These are phyloP conservation scores for Celastrina argiolus DNA, from an alignment of 2,888 invertebrate species.

Conservation along the genomic window DNA sequence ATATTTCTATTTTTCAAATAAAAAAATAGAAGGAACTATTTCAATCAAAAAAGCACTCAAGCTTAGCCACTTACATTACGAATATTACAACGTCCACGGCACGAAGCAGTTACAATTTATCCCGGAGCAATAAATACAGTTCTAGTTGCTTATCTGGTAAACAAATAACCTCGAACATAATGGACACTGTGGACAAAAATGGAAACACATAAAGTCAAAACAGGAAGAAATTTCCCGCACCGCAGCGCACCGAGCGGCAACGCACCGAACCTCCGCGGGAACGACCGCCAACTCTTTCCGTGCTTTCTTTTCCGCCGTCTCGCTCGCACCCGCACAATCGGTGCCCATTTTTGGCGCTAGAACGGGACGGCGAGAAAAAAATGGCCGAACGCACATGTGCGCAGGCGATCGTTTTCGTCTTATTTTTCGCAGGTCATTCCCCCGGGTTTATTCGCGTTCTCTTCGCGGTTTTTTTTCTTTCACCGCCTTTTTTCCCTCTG, in stretches of 20 bases:
- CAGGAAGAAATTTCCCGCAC: conserved; percentile 68
- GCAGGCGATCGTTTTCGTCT: conserved; percentile 64
- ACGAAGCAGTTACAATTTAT: conserved; percentile 17
- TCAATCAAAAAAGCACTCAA: too few relatives aligned
- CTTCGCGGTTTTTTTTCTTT: conserved; percentile 48
- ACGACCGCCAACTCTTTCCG: conserved; percentile 65
- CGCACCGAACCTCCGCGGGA: conserved; percentile 51
- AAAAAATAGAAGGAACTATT: too few relatives aligned
- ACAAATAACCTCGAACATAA: conserved; percentile 32
- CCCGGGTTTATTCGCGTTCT: conserved; percentile 65
- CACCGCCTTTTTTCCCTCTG: conserved; percentile 53
- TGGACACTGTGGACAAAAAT: conserved; percentile 46
- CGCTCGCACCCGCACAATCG: conserved; percentile 44
- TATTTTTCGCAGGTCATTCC: conserved; percentile 74
- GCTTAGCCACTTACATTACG: background rate
- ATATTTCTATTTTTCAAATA: too few relatives aligned
- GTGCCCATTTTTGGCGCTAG: conserved; percentile 61
- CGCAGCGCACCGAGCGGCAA: conserved; percentile 56
- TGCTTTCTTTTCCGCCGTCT: conserved; percentile 66
- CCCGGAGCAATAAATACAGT: conserved; percentile 13
- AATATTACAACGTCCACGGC: background rate
- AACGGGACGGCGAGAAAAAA: conserved; percentile 64
- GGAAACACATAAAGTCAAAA: conserved; percentile 49
- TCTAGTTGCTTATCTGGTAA: conserved; percentile 24
- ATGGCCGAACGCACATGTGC: conserved; percentile 74